Conservation (phyloP, 2,888 invertebrate species). For the Drosophila suboccidentalis region DNA sequence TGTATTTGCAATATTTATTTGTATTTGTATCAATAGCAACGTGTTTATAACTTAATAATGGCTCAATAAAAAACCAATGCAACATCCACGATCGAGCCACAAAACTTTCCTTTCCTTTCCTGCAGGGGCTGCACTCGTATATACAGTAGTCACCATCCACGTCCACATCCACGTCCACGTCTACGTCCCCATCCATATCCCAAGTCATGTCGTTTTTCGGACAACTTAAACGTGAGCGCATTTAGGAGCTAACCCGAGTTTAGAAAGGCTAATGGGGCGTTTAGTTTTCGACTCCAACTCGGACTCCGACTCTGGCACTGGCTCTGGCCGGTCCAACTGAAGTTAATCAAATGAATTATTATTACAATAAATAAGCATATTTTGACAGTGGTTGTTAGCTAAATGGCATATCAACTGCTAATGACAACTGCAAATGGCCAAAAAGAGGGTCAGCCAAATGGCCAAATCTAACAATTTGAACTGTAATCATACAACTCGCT, state of each 20-base stretch:
- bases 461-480: constrained; percentile 15
- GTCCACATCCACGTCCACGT: constrained; percentile 16
- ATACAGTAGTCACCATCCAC: constrained; percentile 59
- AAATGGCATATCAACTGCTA: constrained; percentile 66
- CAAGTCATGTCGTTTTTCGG: constrained; percentile 62
- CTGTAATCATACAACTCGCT: not conserved
- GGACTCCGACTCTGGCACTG: constrained; percentile 6
- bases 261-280: constrained; percentile 80
- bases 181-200: constrained; percentile 16
- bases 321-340: constrained; percentile 24
- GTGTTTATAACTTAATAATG: constrained; percentile 82
- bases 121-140: constrained; percentile 45
- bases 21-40: constrained; percentile 78
- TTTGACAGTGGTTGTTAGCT: constrained; percentile 74
- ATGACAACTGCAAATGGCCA: constrained; percentile 45
- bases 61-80: constrained; percentile 77
- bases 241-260: constrained; percentile 58
- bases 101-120: constrained; percentile 69
- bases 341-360: constrained; percentile 79
- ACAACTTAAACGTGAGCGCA: constrained; percentile 77
- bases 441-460: constrained; percentile 30
- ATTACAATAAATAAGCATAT: constrained; percentile 78
- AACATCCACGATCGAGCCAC: constrained; percentile 40
- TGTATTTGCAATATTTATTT: constrained; percentile 68
- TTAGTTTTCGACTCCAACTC: constrained; percentile 53